Conservation (phyloP, 2,888 invertebrate genomes). For the Gasteruption jaculator region DNA sequence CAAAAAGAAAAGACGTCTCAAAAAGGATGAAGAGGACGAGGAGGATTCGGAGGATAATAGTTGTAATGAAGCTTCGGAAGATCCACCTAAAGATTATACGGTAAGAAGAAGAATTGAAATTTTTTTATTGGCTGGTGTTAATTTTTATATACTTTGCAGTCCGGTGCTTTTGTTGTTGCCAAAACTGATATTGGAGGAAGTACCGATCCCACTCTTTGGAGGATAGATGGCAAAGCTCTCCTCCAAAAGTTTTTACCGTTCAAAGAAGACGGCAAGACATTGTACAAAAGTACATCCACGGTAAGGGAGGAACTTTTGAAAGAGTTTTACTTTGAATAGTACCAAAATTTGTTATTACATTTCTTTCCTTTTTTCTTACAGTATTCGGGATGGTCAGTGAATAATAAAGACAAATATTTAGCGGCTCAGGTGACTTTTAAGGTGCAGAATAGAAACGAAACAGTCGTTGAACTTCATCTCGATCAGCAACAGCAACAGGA, state of each 20-base stretch:
- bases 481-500: slow-evolving; percentile 40
- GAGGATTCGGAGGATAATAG: slow-evolving; percentile 47
- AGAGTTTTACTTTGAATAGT: not conserved
- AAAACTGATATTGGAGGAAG: slow-evolving; percentile 54
- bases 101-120: slow-evolving; percentile 24
- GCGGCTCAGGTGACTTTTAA: slow-evolving; percentile 53
- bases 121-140: slow-evolving; percentile 3
- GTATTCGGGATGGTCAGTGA: slow-evolving; percentile 55
- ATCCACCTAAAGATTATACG: slow-evolving; percentile 48
- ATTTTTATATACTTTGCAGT: slow-evolving; percentile 43
- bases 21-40: slow-evolving; percentile 46
- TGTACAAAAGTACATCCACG: slow-evolving; percentile 57
- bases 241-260: slow-evolving; percentile 60
- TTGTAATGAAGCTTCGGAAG: slow-evolving; percentile 41
- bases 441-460: slow-evolving; percentile 53
- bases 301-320: slow-evolving; percentile 45
- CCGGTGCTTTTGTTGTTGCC: slow-evolving; percentile 58
- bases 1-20: slow-evolving; percentile 38
- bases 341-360: slow-evolving; percentile 2
- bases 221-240: slow-evolving; percentile 59
- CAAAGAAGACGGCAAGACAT: slow-evolving; percentile 52
- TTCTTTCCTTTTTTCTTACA: slow-evolving; percentile 33
- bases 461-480: slow-evolving; percentile 53
- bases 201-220: slow-evolving; percentile 58
- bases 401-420: slow-evolving; percentile 53